Evolutionary conservation across 2,797 vertebrate genomes (phyloP).

Genomic region (Galagoides demidoff): DNA sequence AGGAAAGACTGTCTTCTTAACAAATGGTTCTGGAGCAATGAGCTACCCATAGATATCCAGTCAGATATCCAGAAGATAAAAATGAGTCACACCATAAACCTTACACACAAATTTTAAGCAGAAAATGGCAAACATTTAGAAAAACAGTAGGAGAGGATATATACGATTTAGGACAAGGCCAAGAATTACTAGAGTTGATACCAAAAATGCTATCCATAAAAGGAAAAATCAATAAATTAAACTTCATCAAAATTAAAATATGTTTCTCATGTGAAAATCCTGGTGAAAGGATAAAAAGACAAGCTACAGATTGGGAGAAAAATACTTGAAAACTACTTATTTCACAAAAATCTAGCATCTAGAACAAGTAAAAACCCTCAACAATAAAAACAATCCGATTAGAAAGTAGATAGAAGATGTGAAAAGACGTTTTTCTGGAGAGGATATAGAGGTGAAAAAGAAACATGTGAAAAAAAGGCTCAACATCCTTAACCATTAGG

Average conservation of each 20-base stretch:
- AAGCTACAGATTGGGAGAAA: neutral
- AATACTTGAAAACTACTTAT: neutral
- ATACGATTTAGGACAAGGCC: neutral
- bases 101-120: neutral
- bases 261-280: neutral
- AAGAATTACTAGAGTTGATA: neutral
- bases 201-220: neutral
- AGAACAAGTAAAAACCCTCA: neutral
- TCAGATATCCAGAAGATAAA: neutral
- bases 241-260: conserved; percentile 3
- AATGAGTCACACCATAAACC: neutral
- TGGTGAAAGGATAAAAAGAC: neutral
- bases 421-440: neutral
- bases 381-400: neutral
- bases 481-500: neutral
- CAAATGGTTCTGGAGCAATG: neutral
- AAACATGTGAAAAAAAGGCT: neutral
- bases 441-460: neutral
- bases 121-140: neutral
- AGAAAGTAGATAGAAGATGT: neutral
- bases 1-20: neutral
- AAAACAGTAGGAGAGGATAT: neutral
- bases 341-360: neutral
- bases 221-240: neutral
- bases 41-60: neutral